Evolutionary conservation across 2,797 vertebrate genomes (phyloP), one percentile per base, ranked within the genome.

Genomic region (Pangasius larnaudii): DNA sequence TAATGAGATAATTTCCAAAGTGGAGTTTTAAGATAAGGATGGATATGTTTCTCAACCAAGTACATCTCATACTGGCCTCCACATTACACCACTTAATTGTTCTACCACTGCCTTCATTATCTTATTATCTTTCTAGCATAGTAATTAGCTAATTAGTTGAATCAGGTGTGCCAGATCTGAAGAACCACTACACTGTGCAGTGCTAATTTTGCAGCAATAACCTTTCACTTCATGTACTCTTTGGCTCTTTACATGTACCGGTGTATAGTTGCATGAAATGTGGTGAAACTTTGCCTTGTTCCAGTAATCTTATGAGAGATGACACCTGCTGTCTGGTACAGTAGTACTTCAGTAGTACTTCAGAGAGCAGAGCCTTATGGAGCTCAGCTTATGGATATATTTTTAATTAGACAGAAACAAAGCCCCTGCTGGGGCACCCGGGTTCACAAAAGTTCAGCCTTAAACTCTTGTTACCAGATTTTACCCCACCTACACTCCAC

Each of bases 371-470:
- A 87, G 67, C 89, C 77, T 74, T 67, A 81, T 69, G 72, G 91
- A 42, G 24, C 86, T 65, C 39, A 49, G 86, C 88, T 89, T 88
- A 85, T 88, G 81, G 88, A 93, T 92, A 67, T 86, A 91, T 92
- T 91, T 93, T 92, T 92, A 92, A 93, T 93, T 89, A 90, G 79
- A 72, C 85, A 87, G 87, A 91, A 91, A 89, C 36, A 75, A 85
- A 91, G 85, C 69, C 79, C 89, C 89, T 77, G 88, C 86, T 89
- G 89, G 85, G 86, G 56, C 80, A 58, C 49, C 59, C n/a, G 63
- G 87, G 89, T 91, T 91, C 88, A 91, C 27, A 2, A 30, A 86
- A 90, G 90, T 90, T 89, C 89, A 89, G 27, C 46, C 63, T n/a
- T 75, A 79, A 87, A 86, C 63, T 83, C 85, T 83, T 22, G 42